Base-by-base conservation (phyloP, 2,888 invertebrate species). In the Aphidius colemani region DNA sequence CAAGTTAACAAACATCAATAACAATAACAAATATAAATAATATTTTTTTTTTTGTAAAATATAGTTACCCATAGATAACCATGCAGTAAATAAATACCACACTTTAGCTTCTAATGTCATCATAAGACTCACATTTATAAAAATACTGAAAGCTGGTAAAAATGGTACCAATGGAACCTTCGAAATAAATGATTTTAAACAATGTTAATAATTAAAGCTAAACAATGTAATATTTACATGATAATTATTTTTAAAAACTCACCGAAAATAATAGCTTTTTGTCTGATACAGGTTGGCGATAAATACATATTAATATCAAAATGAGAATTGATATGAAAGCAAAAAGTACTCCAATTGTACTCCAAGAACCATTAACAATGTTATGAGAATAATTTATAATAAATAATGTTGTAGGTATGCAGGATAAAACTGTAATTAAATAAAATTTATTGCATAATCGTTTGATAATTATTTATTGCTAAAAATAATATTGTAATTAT, bases 1-100 rank as follows among this genome's bases (percentile, higher is more conserved):
- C 10, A 43, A 8, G 39, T 55, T 49, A 10, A 48, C 3, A 13
- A n/a, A 39, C 44, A 18, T 18, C 1, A 18, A 1, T 18, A 1
- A 18, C 13, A 18, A 18, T 18, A 2, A 18, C 2, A 18, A 18
- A 18, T 18, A 18, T 18, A 18, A 18, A 18, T 18, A 18, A 13
- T 13, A 13, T 13, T 18, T 18, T 18, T 18, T 18, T 18, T 18
- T 18, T 1, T 18, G 13, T 18, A 18, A 18, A 53, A 7, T 59
- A 30, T 30, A 30, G 51, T 56, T 53, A 82, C 88, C 85, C 82
- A 92, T 95, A 95, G 69, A 94, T 82, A 9, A 81, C 78, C 85
- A 95, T 88, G 95, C 95, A 96, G 44, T 93, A 84, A 5, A 84
- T 84, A 76, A 95, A 92, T 69, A 94, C 95, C 96, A 96, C 0